Conservation (phyloP, 2,797 vertebrate species). For the Phoebastria nigripes region DNA sequence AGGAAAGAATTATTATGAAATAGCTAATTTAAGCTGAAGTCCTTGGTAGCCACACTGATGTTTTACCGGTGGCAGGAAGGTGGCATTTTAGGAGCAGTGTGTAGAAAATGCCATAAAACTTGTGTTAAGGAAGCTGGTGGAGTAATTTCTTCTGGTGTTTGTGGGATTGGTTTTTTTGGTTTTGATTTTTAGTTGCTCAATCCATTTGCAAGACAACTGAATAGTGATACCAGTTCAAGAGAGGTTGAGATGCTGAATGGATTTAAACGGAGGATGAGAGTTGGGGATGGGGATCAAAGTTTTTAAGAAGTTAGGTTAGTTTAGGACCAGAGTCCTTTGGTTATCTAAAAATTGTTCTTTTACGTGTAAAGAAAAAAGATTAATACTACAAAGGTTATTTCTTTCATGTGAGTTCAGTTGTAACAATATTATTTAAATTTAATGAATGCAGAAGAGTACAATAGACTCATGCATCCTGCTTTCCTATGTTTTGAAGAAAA, state of each 20-base stretch:
- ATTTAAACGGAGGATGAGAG: not conserved
- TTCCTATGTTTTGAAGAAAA: not conserved
- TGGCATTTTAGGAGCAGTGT: not conserved
- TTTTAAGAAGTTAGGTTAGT: not conserved
- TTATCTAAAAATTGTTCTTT: not conserved
- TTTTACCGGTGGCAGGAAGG: not conserved
- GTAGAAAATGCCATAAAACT: not conserved
- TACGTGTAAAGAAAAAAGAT: not conserved
- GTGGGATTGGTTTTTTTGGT: fast-evolving
- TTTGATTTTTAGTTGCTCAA: not conserved
- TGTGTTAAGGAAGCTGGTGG: not conserved
- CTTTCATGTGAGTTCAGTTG: not conserved
- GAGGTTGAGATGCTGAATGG: not conserved
- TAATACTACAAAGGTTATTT: not conserved
- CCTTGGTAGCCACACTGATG: not conserved
- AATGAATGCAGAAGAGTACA: not conserved
- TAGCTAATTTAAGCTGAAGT: not conserved
- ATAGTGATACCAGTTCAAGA: not conserved
- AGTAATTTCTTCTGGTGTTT: not conserved
- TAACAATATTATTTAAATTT: not conserved
- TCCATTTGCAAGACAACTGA: not conserved
- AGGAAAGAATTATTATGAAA: not conserved
- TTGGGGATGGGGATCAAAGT: not conserved
- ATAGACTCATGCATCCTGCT: not conserved
- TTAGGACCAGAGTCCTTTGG: not conserved